phyloP scores from a whole-genome alignment of 2,113 vertebrate species.

The Atractosteus spatula region DNA sequence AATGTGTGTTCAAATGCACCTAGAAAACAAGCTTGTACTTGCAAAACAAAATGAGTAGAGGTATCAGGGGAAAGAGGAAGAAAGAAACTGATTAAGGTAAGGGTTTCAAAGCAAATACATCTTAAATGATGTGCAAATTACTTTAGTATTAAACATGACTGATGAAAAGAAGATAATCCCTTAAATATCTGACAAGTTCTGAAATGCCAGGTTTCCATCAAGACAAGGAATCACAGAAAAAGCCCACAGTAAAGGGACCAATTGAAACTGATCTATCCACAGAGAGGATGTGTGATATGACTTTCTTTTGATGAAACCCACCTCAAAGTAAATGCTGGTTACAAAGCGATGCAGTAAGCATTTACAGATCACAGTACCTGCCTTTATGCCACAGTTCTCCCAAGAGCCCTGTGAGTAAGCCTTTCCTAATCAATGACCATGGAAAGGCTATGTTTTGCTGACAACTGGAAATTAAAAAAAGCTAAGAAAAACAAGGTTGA shows the following conservation, averaged over 20 bases:
- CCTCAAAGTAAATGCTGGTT: slow-evolving; percentile 42
- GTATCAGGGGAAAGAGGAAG: slow-evolving; percentile 60
- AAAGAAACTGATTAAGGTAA: slow-evolving; percentile 80
- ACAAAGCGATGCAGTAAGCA: slow-evolving; percentile 42
- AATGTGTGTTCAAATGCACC: too few relatives aligned
- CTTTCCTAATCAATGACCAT: slow-evolving; percentile 11
- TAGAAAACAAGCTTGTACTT: neutral
- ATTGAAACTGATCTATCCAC: slow-evolving; percentile 51
- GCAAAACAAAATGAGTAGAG: neutral
- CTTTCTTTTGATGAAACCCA: slow-evolving; percentile 46
- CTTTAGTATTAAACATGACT: slow-evolving; percentile 75
- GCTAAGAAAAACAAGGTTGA: neutral
- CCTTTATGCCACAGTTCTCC: slow-evolving; percentile 41
- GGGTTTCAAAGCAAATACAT: slow-evolving; percentile 84
- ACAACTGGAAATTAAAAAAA: neutral
- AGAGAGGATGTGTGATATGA: slow-evolving; percentile 53
- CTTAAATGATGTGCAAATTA: slow-evolving; percentile 83
- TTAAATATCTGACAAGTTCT: slow-evolving; percentile 73
- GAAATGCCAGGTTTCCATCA: slow-evolving; percentile 68
- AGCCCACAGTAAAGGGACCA: slow-evolving; percentile 51
- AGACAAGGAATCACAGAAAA: slow-evolving; percentile 65
- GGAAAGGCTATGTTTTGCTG: neutral
- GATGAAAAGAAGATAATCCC: slow-evolving; percentile 75
- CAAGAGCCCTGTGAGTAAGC: neutral
- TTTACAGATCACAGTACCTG: slow-evolving; percentile 37